phyloP scores from a whole-genome alignment of 1,140 invertebrate genomes.

The Caenorhabditis inopinata region DNA sequence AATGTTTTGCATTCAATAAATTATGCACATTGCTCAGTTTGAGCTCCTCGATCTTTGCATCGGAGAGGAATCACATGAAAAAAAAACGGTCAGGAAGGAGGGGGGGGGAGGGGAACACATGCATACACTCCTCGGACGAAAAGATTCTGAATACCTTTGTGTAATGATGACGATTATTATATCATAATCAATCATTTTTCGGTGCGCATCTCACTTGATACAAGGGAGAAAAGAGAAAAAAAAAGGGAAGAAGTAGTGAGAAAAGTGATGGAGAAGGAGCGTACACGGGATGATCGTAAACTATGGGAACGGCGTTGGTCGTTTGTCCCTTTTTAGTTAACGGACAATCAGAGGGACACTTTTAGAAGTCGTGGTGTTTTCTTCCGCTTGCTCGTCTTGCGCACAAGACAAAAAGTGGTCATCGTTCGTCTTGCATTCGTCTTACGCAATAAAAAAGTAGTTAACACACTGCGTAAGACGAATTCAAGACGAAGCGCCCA shows the following conservation, averaged over 20 bases:
- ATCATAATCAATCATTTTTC: conserved; percentile 26
- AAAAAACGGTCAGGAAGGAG: no score
- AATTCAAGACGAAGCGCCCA: no score
- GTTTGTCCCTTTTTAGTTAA: no score
- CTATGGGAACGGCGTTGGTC: conserved; percentile 5
- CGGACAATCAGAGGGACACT: no score
- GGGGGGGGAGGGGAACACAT: no score
- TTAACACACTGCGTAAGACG: no score
- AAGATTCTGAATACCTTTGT: not conserved
- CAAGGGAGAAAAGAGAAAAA: not conserved
- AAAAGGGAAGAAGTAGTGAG: not conserved
- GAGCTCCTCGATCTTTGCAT: not conserved
- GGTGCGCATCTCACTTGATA: not conserved
- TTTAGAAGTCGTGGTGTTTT: no score
- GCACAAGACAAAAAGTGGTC: no score
- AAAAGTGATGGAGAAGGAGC: not conserved
- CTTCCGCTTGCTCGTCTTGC: no score
- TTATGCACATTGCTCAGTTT: conserved; percentile 20
- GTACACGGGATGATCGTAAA: not conserved
- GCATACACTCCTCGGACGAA: not conserved
- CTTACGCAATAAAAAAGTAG: no score
- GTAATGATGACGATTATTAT: not conserved
- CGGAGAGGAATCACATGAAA: not conserved
- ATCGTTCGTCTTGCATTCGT: no score
- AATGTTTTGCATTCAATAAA: not conserved